A percentile compares a stretch with the other conserved stretches of the same genome.
Conservation (phyloP, 2,888 invertebrate genomes). For the Ctenicera cuprea region DNA sequence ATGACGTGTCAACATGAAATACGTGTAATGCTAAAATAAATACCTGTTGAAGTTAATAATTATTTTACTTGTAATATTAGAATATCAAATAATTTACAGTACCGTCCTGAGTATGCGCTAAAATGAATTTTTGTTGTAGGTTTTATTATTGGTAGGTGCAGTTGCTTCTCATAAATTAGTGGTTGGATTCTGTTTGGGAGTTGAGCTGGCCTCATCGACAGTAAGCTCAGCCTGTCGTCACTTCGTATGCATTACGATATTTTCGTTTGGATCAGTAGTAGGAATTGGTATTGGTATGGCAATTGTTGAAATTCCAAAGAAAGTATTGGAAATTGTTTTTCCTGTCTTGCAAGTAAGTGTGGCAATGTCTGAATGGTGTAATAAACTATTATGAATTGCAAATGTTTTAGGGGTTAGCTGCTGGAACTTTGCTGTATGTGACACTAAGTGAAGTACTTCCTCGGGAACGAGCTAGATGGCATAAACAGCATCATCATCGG, state of each 20-base stretch:
- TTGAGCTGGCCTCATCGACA: constrained; percentile 76
- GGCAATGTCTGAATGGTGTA: constrained; percentile 19
- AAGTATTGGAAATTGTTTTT: constrained; percentile 74
- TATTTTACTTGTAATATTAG: no score
- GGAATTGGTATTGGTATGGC: constrained; percentile 82
- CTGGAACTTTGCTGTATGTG: constrained; percentile 85
- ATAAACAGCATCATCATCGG: constrained; percentile 74
- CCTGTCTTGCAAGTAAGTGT: constrained; percentile 78
- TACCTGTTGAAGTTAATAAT: no score
- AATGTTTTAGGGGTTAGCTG: constrained; percentile 78
- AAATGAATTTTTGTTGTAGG: constrained; percentile 72
- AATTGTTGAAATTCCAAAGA: constrained; percentile 73
- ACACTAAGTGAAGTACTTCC: constrained; percentile 87
- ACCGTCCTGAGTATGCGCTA: no score
- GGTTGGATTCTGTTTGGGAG: constrained; percentile 87
- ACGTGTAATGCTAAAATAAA: no score
- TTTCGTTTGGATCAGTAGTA: constrained; percentile 80
- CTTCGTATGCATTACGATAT: constrained; percentile 77
- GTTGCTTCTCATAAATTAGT: constrained; percentile 88
- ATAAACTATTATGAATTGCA: not conserved
- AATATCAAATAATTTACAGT: no score
- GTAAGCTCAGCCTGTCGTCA: constrained; percentile 71
- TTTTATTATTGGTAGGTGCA: constrained; percentile 80
- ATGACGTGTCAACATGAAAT: no score
- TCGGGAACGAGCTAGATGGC: constrained; percentile 85